phyloP scores from a whole-genome alignment of 2,113 vertebrate genomes.

The Pangasianodon gigas region DNA sequence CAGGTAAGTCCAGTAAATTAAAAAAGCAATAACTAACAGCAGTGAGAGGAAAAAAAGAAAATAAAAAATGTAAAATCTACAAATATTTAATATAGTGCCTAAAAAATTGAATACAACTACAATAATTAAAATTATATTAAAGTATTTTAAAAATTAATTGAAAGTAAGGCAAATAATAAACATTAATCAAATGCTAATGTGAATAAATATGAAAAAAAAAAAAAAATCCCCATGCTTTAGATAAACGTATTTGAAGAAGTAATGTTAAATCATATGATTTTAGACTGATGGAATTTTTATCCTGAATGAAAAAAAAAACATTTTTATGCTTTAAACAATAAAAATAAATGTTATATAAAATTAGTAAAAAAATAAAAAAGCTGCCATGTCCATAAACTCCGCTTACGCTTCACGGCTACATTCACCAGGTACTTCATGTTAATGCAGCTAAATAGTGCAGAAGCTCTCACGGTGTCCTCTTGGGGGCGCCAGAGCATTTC shows the following conservation, averaged over 20 bases:
- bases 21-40: too few species aligned
- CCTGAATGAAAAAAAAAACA: too few species aligned
- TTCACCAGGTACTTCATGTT: neutral
- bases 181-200: neutral
- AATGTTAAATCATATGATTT: too few species aligned
- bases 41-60: too few species aligned
- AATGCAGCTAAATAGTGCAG: neutral
- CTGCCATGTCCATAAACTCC: neutral
- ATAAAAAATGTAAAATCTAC: too few species aligned
- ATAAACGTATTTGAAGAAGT: neutral
- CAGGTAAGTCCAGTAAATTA: too few species aligned
- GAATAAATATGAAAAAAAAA: neutral
- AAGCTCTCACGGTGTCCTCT: slow-evolving; percentile 52
- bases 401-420: neutral
- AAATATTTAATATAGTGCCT: too few species aligned
- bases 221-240: neutral
- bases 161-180: neutral
- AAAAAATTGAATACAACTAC: neutral
- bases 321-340: too few species aligned
- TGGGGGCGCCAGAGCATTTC: slow-evolving; percentile 65
- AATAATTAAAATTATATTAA: neutral
- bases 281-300: too few species aligned
- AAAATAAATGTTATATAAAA: too few species aligned
- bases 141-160: neutral
- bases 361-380: too few species aligned